phyloP scores from a whole-genome alignment of 2,113 vertebrate genomes.

The Chaetorhynchus papuensis region DNA sequence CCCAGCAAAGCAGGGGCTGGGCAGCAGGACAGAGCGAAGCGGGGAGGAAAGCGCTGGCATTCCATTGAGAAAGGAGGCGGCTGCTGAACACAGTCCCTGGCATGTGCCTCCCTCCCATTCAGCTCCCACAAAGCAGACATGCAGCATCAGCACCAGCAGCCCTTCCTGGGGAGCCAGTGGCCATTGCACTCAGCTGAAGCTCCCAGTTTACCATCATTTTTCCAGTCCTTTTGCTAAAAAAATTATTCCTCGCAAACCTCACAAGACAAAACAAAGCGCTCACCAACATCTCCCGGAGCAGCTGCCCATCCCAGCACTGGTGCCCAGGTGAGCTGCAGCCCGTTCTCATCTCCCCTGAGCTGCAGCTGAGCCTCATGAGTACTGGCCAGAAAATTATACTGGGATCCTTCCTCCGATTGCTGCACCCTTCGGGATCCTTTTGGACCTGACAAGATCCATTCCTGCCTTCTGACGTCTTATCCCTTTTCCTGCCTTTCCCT shows the following conservation, averaged over 20 bases:
- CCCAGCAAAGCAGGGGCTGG: neutral
- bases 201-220: neutral
- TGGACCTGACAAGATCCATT: neutral
- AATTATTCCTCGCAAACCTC: neutral
- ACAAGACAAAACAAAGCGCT: neutral
- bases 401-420: neutral
- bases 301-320: accelerated
- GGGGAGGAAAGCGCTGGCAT: neutral
- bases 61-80: neutral
- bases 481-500: neutral
- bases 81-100: neutral
- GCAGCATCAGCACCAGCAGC: neutral
- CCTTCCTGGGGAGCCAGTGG: neutral
- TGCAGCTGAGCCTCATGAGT: neutral
- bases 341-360: neutral
- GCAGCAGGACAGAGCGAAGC: neutral
- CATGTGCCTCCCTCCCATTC: neutral
- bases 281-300: neutral
- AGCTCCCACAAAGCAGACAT: neutral
- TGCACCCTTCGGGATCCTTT: neutral
- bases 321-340: neutral
- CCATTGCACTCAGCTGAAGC: neutral
- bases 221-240: neutral
- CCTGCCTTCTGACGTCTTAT: neutral
- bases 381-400: neutral